phyloP scores from a whole-genome alignment of 2,888 invertebrate species.

The Volucella bombylans region DNA sequence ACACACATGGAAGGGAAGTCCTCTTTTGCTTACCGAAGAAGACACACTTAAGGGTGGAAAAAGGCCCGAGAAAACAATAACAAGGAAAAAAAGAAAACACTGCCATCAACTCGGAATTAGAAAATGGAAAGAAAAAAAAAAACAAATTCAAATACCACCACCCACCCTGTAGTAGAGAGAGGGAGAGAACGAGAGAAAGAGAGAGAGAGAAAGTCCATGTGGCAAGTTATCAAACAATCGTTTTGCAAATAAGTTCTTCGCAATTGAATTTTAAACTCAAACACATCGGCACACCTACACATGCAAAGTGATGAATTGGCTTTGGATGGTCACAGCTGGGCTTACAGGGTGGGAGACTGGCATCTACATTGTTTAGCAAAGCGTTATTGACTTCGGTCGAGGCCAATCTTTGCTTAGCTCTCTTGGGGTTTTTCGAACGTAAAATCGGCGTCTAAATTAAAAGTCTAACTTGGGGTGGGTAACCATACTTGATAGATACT shows the following conservation, averaged over 20 bases:
- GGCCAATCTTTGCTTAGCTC: slow-evolving; percentile 81
- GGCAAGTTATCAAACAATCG: slow-evolving; percentile 67
- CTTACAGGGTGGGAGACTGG: slow-evolving; percentile 29
- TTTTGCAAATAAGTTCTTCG: slow-evolving; percentile 64
- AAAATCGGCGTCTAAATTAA: slow-evolving; percentile 81
- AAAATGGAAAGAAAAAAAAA: slow-evolving; percentile 23
- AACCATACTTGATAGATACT: no score
- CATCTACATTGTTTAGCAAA: slow-evolving; percentile 69
- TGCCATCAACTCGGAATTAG: slow-evolving; percentile 15
- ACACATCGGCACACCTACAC: slow-evolving; percentile 25
- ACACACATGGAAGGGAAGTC: slow-evolving; percentile 42
- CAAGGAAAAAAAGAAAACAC: slow-evolving; percentile 4
- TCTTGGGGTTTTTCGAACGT: slow-evolving; percentile 81
- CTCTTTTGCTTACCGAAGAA: slow-evolving; percentile 29
- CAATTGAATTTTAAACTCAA: slow-evolving; percentile 69
- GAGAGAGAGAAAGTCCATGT: slow-evolving; percentile 21
- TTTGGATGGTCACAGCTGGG: slow-evolving; percentile 27
- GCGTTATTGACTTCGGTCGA: slow-evolving; percentile 75
- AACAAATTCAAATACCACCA: not conserved
- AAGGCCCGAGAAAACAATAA: slow-evolving; percentile 38
- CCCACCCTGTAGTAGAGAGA: not conserved
- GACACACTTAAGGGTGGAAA: slow-evolving; percentile 55
- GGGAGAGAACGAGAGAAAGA: not conserved
- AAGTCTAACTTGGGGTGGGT: slow-evolving; percentile 67
- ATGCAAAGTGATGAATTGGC: slow-evolving; percentile 68